Conservation (phyloP, 2,888 invertebrate genomes). For the Theodoxus fluviatilis region DNA sequence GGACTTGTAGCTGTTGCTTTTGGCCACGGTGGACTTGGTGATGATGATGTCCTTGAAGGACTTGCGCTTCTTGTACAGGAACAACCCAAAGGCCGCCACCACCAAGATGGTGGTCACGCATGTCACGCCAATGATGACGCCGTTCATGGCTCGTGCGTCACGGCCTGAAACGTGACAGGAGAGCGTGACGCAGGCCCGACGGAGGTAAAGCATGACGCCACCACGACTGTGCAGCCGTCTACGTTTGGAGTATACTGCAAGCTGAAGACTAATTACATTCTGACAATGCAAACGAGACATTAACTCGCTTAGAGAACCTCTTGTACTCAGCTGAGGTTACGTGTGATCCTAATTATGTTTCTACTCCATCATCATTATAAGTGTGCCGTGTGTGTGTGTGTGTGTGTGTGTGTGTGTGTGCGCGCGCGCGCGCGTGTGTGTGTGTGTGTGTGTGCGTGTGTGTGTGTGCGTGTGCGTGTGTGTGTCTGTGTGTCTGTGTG, state of each 20-base stretch:
- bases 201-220: not conserved
- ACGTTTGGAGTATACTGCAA: too few species aligned
- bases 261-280: too few species aligned
- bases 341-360: too few species aligned
- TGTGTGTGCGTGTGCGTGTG: not conserved
- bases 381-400: not conserved
- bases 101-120: constrained; percentile 44
- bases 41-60: constrained; percentile 56
- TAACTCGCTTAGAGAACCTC: too few species aligned
- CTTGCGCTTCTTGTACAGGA: constrained; percentile 56
- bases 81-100: constrained; percentile 42
- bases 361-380: too few species aligned
- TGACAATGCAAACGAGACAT: too few species aligned
- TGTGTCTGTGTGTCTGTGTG: constrained; percentile 1
- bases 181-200: not conserved
- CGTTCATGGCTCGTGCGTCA: constrained; percentile 33
- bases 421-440: constrained; percentile 1
- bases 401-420: constrained; percentile 14
- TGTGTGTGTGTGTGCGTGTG: constrained; percentile 12
- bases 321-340: too few species aligned
- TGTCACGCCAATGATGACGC: constrained; percentile 46
- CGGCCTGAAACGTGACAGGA: constrained; percentile 5
- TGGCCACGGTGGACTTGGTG: constrained; percentile 55
- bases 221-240: too few species aligned
- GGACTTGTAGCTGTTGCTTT: constrained; percentile 61